phyloP scores from a whole-genome alignment of 1,140 invertebrate genomes.

The Leucophenga varia region DNA sequence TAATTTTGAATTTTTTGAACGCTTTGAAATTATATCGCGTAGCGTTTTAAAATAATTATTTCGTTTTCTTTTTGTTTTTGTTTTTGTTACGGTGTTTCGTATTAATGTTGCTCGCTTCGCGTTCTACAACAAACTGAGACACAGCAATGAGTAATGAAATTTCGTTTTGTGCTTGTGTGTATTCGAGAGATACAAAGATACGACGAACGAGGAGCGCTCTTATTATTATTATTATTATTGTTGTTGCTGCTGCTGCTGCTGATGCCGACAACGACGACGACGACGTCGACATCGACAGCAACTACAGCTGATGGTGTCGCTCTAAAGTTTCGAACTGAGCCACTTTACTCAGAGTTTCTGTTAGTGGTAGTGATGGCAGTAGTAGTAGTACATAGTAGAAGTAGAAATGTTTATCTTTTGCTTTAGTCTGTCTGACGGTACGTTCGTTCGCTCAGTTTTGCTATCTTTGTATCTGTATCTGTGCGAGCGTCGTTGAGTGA shows the following conservation, averaged over 20 bases:
- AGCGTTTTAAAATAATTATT: too few relatives aligned
- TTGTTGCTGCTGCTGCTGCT: neutral
- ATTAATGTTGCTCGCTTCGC: constrained; percentile 48
- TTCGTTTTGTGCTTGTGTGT: constrained; percentile 19
- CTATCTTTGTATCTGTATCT: too few relatives aligned
- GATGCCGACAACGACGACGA: neutral
- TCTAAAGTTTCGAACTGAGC: constrained; percentile 4
- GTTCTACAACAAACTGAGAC: constrained; percentile 52
- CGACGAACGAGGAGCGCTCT: constrained; percentile 3
- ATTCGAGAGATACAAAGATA: constrained; percentile 15
- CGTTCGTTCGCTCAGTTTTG: too few relatives aligned
- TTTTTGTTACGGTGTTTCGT: too few relatives aligned
- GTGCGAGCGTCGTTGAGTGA: too few relatives aligned
- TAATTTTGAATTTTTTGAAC: too few relatives aligned
- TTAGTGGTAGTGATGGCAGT: constrained; percentile 12
- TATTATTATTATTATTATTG: too few relatives aligned
- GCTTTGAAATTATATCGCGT: too few relatives aligned
- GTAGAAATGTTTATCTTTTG: constrained; percentile 51
- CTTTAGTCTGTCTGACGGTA: constrained; percentile 24
- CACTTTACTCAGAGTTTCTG: too few relatives aligned
- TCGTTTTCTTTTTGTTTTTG: too few relatives aligned
- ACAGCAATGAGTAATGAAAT: constrained; percentile 48
- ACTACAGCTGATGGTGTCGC: neutral
- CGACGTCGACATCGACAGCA: neutral
- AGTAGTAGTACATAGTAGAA: too few relatives aligned